Evolutionary conservation across 2,113 vertebrate species (phyloP), one percentile per base, ranked within the genome.

Genomic region (Cololabis saira): DNA sequence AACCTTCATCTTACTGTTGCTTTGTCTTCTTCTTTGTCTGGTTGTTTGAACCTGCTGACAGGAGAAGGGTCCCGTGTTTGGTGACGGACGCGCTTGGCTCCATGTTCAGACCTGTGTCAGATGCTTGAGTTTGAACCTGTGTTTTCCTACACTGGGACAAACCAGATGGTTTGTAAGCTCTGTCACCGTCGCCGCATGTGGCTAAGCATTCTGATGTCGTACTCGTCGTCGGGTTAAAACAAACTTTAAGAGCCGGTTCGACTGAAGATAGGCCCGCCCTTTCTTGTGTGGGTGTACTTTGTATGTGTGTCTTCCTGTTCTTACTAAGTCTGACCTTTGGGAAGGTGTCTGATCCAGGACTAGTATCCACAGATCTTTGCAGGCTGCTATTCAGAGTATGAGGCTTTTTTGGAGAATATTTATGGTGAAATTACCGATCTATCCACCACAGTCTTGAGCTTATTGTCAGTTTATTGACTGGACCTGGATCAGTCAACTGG

Each of bases 31-130:
- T 61, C 50, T 62, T 50, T 63, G 59, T 76, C 78, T 71, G 56
- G 55, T 82, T 81, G 68, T 61, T 54, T 81, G 24, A 86, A 82
- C 64, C 75, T 80, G 68, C 76, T 67, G 80, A 75, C 64, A 74
- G 64, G 60, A 67, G 41, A 75, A 67, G 66, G 57, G 61, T 56
- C 77, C 82, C 59, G 14, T 47, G 57, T 75, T 62, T 61, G 55
- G 51, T 57, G 21, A 75, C 64, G 42, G 67, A 74, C 41, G 21
- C 53, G 73, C 83, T 79, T 70, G 24, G 24, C 24, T 27, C 24
- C 24, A 27, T 50, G 41, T 70, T 82, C 61, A 67, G 67, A 69
- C 64, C 75, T 63, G 59, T 56, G 58, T 83, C 51, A 45, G 56
- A 50, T 50, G 56, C 42, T 41, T 14, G 37, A 61, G 69, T 66